Percentiles rank a stretch among this genome's conserved stretches.
These are phyloP conservation scores for Baccha elongata DNA, from an alignment of 2,888 invertebrate species.

Conservation along the genomic window DNA sequence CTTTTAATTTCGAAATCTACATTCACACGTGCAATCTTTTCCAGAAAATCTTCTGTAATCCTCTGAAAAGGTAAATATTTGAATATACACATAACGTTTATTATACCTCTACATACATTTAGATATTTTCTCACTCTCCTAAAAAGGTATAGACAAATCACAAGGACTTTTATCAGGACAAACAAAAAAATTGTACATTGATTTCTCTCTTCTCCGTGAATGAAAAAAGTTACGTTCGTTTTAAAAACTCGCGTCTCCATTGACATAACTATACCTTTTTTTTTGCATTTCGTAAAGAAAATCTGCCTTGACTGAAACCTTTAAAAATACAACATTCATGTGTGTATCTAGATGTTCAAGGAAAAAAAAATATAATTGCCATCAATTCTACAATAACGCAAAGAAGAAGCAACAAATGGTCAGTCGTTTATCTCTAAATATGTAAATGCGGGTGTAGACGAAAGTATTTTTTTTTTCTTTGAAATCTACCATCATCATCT, in stretches of 20 bases:
- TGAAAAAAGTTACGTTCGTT: too few relatives aligned
- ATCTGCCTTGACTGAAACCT: too few relatives aligned
- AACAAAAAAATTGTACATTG: too few relatives aligned
- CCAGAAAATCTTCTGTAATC: background rate
- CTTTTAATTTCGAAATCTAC: too few relatives aligned
- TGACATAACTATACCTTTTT: too few relatives aligned
- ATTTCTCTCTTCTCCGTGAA: too few relatives aligned
- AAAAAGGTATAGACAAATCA: background rate
- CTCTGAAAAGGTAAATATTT: background rate
- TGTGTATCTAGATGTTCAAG: background rate
- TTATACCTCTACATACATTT: too few relatives aligned
- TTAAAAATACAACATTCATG: too few relatives aligned
- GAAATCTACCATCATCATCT: slow-evolving; percentile 4
- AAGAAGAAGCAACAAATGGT: slow-evolving; percentile 53
- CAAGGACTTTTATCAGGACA: too few relatives aligned
- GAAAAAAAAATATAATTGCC: slow-evolving; percentile 30
- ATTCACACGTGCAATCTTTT: background rate
- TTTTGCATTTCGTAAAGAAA: background rate
- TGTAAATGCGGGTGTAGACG: slow-evolving; percentile 33
- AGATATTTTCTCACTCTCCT: too few relatives aligned
- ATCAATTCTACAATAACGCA: slow-evolving; percentile 6
- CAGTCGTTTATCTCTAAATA: slow-evolving; percentile 52
- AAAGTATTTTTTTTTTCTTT: slow-evolving; percentile 15
- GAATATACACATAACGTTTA: background rate
- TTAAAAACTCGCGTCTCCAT: too few relatives aligned